Evolutionary conservation across 2,113 vertebrate species (phyloP).

Genomic region (Gallinago paraguaiae): DNA sequence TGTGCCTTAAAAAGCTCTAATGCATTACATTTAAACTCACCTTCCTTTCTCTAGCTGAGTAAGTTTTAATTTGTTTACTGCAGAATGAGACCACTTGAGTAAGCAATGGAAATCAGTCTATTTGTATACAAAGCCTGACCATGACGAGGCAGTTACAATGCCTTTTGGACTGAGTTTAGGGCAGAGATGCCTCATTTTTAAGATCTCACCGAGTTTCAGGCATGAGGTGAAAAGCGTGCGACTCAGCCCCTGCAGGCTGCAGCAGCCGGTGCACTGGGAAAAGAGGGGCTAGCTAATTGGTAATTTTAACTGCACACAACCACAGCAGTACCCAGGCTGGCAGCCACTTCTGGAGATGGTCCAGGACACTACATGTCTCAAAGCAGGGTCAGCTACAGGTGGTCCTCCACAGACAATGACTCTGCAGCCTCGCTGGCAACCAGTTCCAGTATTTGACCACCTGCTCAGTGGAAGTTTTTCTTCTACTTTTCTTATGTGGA

Average conservation of each 20-base stretch:
- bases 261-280: fast-evolving
- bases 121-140: not conserved
- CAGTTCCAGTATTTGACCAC: not conserved
- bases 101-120: not conserved
- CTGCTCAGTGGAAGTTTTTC: not conserved
- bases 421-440: not conserved
- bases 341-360: not conserved
- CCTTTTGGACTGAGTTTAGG: not conserved
- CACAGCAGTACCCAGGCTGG: not conserved
- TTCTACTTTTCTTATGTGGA: not conserved
- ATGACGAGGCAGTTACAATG: not conserved
- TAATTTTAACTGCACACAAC: not conserved
- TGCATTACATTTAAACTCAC: not conserved
- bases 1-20: not conserved
- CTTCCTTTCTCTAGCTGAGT: not conserved
- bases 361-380: not conserved
- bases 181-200: not conserved
- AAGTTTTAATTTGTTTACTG: not conserved
- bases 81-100: not conserved
- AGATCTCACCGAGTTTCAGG: not conserved
- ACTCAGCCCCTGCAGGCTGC: not conserved
- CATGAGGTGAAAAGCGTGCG: not conserved
- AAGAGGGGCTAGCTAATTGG: not conserved
- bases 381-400: not conserved
- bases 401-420: not conserved